Percentiles rank a stretch among this genome's conserved stretches.
Evolutionary conservation across 2,113 vertebrate genomes (phyloP).

Genomic region (Entomyzon cyanotis): DNA sequence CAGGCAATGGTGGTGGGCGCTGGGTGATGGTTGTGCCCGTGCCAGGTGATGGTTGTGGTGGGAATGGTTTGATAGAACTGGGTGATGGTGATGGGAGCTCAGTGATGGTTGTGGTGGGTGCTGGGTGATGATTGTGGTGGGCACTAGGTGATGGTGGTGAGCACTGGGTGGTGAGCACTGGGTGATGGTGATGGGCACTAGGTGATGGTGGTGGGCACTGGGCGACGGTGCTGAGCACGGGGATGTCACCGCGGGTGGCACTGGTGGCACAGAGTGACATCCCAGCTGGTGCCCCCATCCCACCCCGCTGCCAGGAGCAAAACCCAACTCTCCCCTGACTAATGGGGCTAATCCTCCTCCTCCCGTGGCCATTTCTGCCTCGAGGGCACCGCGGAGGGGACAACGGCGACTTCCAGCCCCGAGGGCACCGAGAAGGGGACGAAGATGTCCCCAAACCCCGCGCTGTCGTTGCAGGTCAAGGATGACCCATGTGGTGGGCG

Average conservation of each 20-base stretch:
- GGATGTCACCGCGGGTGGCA: not conserved
- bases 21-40: not conserved
- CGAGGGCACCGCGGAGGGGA: accelerated
- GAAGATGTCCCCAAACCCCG: too few relatives aligned
- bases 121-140: not conserved
- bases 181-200: too few relatives aligned
- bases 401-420: too few relatives aligned
- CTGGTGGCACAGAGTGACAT: not conserved
- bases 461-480: constrained; percentile 46
- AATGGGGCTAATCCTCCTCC: not conserved
- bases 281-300: accelerated
- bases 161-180: not conserved
- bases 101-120: too few relatives aligned
- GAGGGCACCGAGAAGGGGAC: too few relatives aligned
- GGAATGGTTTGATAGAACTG: too few relatives aligned
- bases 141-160: not conserved
- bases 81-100: too few relatives aligned
- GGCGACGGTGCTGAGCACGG: not conserved
- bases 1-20: too few relatives aligned
- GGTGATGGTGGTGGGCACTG: not conserved
- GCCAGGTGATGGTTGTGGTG: not conserved
- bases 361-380: not conserved
- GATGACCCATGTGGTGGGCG: constrained; percentile 68
- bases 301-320: accelerated
- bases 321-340: too few relatives aligned